phyloP scores from a whole-genome alignment of 2,888 invertebrate species.

The Litoditis marina region DNA sequence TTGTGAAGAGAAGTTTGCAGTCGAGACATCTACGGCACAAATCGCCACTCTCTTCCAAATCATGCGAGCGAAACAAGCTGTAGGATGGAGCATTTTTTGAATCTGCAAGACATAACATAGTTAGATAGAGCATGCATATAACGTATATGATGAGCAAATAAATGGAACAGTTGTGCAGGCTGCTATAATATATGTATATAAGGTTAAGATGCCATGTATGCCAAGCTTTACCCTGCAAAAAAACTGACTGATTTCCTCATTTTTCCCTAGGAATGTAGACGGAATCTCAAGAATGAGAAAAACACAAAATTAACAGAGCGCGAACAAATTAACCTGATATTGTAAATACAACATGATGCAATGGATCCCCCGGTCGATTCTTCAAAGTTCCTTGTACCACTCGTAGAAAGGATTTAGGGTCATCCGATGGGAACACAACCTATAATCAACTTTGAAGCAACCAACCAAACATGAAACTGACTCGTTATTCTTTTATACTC shows the following conservation, averaged over 20 bases:
- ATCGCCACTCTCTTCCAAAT: conserved; percentile 52
- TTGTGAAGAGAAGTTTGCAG: conserved; percentile 44
- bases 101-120: not conserved
- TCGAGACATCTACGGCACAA: conserved; percentile 51
- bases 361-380: conserved; percentile 38
- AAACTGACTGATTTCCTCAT: too few relatives aligned
- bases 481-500: too few relatives aligned
- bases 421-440: conserved; percentile 26
- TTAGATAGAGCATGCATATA: too few relatives aligned
- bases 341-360: conserved; percentile 50
- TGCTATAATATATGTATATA: too few relatives aligned
- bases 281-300: too few relatives aligned
- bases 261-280: too few relatives aligned
- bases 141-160: not conserved
- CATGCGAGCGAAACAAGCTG: conserved; percentile 50
- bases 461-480: not conserved
- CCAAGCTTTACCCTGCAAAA: too few relatives aligned
- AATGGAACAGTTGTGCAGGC: too few relatives aligned
- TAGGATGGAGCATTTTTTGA: conserved; percentile 19
- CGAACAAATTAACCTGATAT: not conserved
- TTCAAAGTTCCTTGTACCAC: conserved; percentile 53
- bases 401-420: conserved; percentile 23
- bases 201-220: too few relatives aligned
- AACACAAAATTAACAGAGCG: not conserved
- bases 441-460: conserved; percentile 5